phyloP scores from a whole-genome alignment of 1,140 invertebrate genomes.

The Parasteatoda tepidariorum region DNA sequence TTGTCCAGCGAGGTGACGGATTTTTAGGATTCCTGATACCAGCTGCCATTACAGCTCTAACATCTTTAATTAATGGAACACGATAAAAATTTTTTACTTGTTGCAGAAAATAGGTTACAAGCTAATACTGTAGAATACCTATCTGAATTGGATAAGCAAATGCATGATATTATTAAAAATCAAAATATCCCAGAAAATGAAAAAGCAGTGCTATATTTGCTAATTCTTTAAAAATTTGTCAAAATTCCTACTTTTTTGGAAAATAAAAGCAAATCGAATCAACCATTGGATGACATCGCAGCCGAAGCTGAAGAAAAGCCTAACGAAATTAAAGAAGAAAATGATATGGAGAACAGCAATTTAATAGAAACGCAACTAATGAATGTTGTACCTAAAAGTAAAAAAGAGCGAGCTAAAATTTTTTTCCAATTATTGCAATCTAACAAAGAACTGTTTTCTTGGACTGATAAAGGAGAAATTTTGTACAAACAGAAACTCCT shows the following conservation, averaged over 20 bases:
- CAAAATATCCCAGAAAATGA: background rate
- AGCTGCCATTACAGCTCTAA: background rate
- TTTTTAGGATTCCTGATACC: background rate
- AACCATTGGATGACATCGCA: too few species aligned
- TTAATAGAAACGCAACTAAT: background rate
- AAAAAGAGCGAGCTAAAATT: background rate
- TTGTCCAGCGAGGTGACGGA: background rate
- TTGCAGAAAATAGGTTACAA: background rate
- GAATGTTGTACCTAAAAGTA: background rate
- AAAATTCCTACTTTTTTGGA: background rate
- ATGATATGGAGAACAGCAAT: too few species aligned
- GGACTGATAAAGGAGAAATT: background rate
- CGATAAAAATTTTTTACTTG: background rate
- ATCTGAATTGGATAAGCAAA: background rate
- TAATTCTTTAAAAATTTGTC: background rate
- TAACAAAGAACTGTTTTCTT: background rate
- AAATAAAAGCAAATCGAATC: background rate
- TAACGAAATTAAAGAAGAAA: too few species aligned
- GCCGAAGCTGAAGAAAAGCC: too few species aligned
- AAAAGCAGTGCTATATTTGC: background rate
- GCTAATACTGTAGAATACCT: background rate
- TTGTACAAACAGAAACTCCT: background rate
- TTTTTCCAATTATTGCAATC: too few species aligned
- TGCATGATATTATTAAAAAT: background rate
- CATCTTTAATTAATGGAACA: background rate